Evolutionary conservation across 2,113 vertebrate species (phyloP).

Genomic region (Ovis canadensis): DNA sequence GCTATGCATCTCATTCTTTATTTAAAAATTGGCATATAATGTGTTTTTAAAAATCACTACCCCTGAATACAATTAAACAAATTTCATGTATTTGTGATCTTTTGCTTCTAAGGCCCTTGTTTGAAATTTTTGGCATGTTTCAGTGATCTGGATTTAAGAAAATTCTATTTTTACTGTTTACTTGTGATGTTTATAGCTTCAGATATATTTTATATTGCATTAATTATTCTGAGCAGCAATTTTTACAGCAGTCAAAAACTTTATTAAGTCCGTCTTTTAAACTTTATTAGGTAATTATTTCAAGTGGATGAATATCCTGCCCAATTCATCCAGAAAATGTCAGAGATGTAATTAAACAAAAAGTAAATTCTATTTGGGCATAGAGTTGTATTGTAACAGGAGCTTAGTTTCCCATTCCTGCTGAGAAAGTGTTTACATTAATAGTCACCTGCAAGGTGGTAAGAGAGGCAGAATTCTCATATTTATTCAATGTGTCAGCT

Average conservation of each 20-base stretch:
- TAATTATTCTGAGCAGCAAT: neutral
- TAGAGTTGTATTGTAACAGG: neutral
- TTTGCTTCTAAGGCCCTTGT: neutral
- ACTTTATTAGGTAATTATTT: neutral
- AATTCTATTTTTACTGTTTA: neutral
- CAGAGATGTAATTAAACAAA: neutral
- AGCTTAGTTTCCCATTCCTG: neutral
- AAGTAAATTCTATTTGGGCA: neutral
- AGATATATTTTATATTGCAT: neutral
- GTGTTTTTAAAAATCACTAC: neutral
- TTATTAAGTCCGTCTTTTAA: neutral
- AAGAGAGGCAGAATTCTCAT: neutral
- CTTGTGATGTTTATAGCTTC: neutral
- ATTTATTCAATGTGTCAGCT: neutral
- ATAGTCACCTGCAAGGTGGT: neutral
- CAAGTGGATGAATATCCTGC: neutral
- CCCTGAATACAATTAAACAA: neutral
- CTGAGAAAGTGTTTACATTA: neutral
- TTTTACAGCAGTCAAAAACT: neutral
- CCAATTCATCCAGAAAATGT: neutral
- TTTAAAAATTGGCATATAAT: neutral
- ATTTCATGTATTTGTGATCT: neutral
- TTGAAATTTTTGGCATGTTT: neutral
- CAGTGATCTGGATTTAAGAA: neutral
- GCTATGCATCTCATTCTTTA: neutral